Conservation (phyloP, 2,113 vertebrate species). For the Talpa occidentalis region DNA sequence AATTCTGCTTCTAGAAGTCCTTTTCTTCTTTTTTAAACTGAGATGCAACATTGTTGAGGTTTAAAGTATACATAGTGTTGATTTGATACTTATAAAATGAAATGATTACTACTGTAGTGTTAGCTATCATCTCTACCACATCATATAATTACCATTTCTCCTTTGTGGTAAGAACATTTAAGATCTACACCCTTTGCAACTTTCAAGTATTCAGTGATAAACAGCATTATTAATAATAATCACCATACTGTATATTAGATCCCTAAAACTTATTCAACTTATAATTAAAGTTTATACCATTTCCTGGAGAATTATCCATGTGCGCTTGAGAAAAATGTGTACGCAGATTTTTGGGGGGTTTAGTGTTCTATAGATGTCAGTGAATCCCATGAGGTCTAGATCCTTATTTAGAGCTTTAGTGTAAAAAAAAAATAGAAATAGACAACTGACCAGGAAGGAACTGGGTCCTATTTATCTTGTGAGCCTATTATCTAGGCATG, state of each 20-base stretch:
- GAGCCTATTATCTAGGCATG: too few species aligned
- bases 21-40: background rate
- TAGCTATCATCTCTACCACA: background rate
- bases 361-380: too few species aligned
- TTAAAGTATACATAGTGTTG: background rate
- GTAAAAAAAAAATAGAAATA: too few species aligned
- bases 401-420: too few species aligned
- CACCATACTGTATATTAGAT: background rate
- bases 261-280: background rate
- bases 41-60: background rate
- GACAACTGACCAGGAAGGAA: too few species aligned
- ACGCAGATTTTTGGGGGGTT: too few species aligned
- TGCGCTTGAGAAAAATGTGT: too few species aligned
- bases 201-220: background rate
- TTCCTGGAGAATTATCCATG: too few species aligned
- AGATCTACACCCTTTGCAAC: background rate
- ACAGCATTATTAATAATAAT: constrained; percentile 7
- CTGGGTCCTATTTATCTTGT: too few species aligned
- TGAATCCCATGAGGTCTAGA: too few species aligned
- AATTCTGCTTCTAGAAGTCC: constrained; percentile 2
- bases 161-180: background rate
- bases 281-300: too few species aligned
- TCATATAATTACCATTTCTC: constrained; percentile 18
- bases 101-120: background rate
- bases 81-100: background rate